Evolutionary conservation across 2,797 vertebrate species (phyloP), one percentile per base, ranked within the genome.

Genomic region (Intellagama lesueurii): DNA sequence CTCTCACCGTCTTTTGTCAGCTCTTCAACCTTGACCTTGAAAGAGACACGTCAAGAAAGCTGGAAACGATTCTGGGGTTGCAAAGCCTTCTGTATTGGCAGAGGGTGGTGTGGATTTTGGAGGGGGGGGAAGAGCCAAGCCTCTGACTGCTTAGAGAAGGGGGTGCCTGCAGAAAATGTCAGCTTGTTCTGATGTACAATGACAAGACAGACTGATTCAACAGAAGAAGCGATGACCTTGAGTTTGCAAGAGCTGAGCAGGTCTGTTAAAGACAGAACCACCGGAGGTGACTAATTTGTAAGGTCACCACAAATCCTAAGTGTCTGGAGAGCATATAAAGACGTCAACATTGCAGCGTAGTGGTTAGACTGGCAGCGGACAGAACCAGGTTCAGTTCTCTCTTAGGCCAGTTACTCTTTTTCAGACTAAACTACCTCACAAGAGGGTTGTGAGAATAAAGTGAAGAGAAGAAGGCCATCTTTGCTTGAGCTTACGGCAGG

Each of bases 1-100:
- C 89, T 96, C 91, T 91, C 93, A 91, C 82, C 92, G 89, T 84
- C 90, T 90, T 91, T 91, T 92, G 78, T 88, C 26, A 79, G 80
- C 35, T 4, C 52, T 81, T 82, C 84, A 49, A 68, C 49, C 35
- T 72, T 22, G 66, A 47, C 47, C 66, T 52, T 87, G 24, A 8
- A 87, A 87, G 80, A 11, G 44, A 68, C 60, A 85, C 56, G 3
- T 70, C 44, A 7, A 84, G 40, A 0, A 68, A 30, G 85, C 90
- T 26, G 1, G 85, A 81, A 90, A 19, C 14, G 89, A 66, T 84
- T 82, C 64, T 2, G 1, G 2, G 3, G 32, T 12, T 5, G 32
- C 1, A 1, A 1, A 0, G 89, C 0, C 47, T 52, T n/a, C 22
- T 52, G n/a, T 30, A 3, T 2, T 12, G 40, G 17, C 7, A 28